Percentiles rank a stretch among this genome's conserved stretches.
These are phyloP conservation scores for Capreolus pygargus DNA, from an alignment of 2,113 vertebrate genomes.

Conservation along the genomic window DNA sequence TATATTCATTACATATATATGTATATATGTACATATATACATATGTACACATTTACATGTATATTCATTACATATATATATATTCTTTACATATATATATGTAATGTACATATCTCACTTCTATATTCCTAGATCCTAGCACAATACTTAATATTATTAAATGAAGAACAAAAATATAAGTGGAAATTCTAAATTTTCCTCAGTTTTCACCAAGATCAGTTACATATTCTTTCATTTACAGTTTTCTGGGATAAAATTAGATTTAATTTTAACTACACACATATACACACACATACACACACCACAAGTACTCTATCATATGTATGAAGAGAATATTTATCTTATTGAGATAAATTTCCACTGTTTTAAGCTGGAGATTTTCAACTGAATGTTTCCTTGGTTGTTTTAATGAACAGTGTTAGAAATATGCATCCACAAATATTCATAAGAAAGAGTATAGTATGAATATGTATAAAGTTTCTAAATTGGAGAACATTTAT, in stretches of 20 bases:
- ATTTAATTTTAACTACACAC: not conserved
- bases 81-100: too few species aligned
- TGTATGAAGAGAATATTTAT: not conserved
- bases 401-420: constrained; percentile 70
- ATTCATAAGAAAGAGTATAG: constrained; percentile 68
- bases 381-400: constrained; percentile 62
- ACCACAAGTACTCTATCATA: not conserved
- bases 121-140: not conserved
- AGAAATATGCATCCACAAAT: constrained; percentile 67
- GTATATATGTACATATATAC: not conserved
- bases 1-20: not conserved
- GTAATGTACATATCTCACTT: not conserved
- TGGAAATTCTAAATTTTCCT: not conserved
- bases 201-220: not conserved
- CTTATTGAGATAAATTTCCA: constrained; percentile 33
- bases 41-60: not conserved
- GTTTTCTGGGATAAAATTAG: not conserved
- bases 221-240: not conserved
- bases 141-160: not conserved
- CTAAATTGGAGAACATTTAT: constrained; percentile 60
- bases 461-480: constrained; percentile 75
- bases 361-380: constrained; percentile 42
- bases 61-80: not conserved
- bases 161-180: not conserved
- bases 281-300: not conserved